Base-by-base conservation (phyloP, 2,113 vertebrate genomes). In the Crotalus horridus region DNA sequence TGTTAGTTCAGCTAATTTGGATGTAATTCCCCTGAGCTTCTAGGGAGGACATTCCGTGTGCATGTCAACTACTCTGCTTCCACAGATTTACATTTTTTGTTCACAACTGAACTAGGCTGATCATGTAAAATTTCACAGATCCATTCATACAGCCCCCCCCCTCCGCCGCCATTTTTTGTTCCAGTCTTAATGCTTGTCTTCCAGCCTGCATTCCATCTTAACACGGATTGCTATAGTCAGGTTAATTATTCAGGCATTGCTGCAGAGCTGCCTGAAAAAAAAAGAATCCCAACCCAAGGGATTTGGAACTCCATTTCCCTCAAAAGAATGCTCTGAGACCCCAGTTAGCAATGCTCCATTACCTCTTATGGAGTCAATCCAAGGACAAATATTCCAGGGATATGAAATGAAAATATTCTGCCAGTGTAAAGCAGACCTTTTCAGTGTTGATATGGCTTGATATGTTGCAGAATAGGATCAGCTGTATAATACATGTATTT, bases 181-280 rank as follows among this genome's bases (percentile, higher is more conserved):
- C 48, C 59, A 46, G 51, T n/a, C n/a, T 88, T 51, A 51, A 51
- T 51, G 48, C 8, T 8, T 51, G 48, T 51, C 48, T 51, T 51
- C n/a, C n/a, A 7, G 74, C 24, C 23, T 43, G n/a, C 24, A 88
- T 43, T 23, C 21, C n/a, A 54, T 64, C 12, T 88, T 89, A 46
- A 23, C 33, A 56, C 1, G 15, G 54, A 81, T 55, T 64, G 56
- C 53, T 92, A 74, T 23, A 85, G 20, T 92, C 64, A 33, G 20
- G 26, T 85, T 92, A 92, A 92, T 85, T 92, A 89, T 89, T 59
- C 89, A 89, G 64, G 61, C 87, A 91, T 23, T 59, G 55, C 81
- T 53, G 21, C 33, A 74, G 20, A 85, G 64, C 69, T 74, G 59
- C 29, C 21, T 74, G 61, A 4, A 43, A 54, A 29, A 33, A 64